phyloP scores from a whole-genome alignment of 1,140 invertebrate genomes.

The Platorchestia sp. region DNA sequence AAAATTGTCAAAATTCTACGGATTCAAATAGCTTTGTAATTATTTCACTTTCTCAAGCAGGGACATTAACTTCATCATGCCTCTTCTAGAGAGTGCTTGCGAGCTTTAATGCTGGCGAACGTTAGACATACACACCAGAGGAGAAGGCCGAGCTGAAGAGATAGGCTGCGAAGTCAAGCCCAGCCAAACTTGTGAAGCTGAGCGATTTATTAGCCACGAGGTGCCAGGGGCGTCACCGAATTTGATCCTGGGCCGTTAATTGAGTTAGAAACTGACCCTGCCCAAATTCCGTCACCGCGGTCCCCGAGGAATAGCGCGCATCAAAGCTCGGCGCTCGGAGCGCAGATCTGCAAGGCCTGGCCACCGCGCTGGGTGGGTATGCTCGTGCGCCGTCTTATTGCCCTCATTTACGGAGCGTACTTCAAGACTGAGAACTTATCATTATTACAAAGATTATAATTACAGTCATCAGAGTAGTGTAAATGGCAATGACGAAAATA shows the following conservation, averaged over 20 bases:
- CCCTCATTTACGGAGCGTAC: no score
- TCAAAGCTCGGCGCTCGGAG: not conserved
- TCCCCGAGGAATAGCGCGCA: not conserved
- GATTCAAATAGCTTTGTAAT: not conserved
- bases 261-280: slow-evolving; percentile 48
- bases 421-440: no score
- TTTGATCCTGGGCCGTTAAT: slow-evolving; percentile 32
- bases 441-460: no score
- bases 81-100: not conserved
- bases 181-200: slow-evolving; percentile 23
- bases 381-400: not conserved
- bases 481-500: no score
- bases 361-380: not conserved
- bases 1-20: not conserved
- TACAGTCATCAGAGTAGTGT: no score
- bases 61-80: not conserved
- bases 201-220: not conserved
- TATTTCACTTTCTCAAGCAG: not conserved
- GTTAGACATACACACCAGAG: not conserved
- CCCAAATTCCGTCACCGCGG: slow-evolving; percentile 21
- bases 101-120: not conserved
- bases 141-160: not conserved
- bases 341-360: no score
- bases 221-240: slow-evolving; percentile 1
- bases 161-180: not conserved